Percentiles rank a stretch among this genome's conserved stretches.
Conservation (phyloP, 2,888 invertebrate species). For the Orthosia gracilis region DNA sequence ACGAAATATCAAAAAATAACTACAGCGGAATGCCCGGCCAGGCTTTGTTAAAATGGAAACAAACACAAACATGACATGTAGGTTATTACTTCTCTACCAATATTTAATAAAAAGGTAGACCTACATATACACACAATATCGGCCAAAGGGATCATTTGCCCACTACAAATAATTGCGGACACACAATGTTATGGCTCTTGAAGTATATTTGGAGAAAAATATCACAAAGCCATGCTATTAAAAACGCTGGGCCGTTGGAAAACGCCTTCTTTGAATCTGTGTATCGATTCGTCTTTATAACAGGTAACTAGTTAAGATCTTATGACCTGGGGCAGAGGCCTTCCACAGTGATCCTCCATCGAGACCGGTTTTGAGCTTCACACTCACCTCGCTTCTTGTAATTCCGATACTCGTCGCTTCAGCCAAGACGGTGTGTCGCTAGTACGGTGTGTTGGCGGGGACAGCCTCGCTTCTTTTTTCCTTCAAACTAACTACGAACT, state of each 20-base stretch:
- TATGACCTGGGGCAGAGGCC: too few species aligned
- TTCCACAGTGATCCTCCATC: too few species aligned
- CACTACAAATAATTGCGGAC: conserved; percentile 26
- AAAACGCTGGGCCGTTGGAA: conserved; percentile 77
- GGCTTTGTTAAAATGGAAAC: conserved; percentile 46
- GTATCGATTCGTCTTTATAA: conserved; percentile 80
- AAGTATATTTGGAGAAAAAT: conserved; percentile 74
- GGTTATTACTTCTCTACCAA: conserved; percentile 27
- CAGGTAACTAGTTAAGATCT: conserved; percentile 75
- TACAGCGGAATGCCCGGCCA: not conserved
- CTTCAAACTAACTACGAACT: too few species aligned
- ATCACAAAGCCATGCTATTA: conserved; percentile 78
- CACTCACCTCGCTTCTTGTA: too few species aligned
- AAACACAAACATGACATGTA: conserved; percentile 30
- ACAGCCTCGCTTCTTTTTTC: too few species aligned
- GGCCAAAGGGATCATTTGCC: conserved; percentile 1
- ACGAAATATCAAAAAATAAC: not conserved
- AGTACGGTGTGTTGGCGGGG: too few species aligned
- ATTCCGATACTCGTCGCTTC: too few species aligned
- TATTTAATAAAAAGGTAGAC: conserved; percentile 24
- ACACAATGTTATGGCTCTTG: conserved; percentile 76
- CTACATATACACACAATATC: conserved; percentile 23
- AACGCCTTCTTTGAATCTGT: conserved; percentile 80
- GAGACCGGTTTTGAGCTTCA: too few species aligned
- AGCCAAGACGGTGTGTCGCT: too few species aligned